Conservation (phyloP, 2,797 vertebrate species). For the Crax fasciolata region DNA sequence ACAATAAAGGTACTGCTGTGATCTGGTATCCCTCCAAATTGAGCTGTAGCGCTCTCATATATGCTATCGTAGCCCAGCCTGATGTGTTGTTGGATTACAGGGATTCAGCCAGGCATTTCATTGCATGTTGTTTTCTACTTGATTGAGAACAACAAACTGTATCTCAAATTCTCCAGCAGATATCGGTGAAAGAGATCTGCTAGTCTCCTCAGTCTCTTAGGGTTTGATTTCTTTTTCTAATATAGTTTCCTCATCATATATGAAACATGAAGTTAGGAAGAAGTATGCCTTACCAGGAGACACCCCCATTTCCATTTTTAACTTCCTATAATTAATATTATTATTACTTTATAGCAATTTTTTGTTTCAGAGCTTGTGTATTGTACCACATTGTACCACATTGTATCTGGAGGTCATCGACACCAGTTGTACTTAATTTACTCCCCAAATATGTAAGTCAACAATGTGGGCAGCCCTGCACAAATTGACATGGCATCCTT, state of each 20-base stretch:
- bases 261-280: background rate
- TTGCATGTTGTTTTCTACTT: background rate
- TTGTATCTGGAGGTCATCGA: background rate
- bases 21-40: background rate
- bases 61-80: background rate
- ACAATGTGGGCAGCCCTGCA: background rate
- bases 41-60: background rate
- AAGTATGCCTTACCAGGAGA: background rate
- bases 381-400: background rate
- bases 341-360: background rate
- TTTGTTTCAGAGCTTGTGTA: background rate
- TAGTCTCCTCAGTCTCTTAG: background rate
- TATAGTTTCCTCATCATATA: background rate
- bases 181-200: background rate
- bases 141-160: background rate
- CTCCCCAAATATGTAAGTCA: background rate
- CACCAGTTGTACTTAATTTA: background rate
- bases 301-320: background rate
- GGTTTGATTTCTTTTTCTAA: background rate
- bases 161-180: background rate
- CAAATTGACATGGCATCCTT: background rate
- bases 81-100: background rate
- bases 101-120: background rate
- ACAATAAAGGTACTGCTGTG: background rate
- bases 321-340: background rate